phyloP scores from a whole-genome alignment of 2,113 vertebrate genomes.

The Cheirogaleus medius region DNA sequence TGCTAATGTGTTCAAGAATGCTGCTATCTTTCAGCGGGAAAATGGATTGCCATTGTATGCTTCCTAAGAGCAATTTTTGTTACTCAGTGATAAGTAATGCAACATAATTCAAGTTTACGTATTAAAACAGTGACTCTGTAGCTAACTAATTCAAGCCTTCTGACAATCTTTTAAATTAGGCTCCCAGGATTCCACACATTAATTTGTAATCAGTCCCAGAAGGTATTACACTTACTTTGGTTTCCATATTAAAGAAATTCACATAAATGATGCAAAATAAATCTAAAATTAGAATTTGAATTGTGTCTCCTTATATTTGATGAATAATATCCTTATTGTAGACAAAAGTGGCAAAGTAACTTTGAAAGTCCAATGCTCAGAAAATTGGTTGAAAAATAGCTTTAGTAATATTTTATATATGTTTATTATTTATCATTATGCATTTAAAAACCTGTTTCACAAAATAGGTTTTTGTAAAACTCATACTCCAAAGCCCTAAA shows the following conservation, averaged over 20 bases:
- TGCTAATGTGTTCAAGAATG: constrained; percentile 6
- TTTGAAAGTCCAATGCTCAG: neutral
- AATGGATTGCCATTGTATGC: neutral
- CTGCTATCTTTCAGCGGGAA: neutral
- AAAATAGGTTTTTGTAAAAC: neutral
- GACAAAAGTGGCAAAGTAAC: neutral
- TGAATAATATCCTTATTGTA: neutral
- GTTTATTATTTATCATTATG: constrained; percentile 11
- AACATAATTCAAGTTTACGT: neutral
- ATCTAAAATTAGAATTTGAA: constrained; percentile 46
- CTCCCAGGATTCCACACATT: neutral
- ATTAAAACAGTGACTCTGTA: neutral
- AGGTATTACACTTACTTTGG: constrained; percentile 53
- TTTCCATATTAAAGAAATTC: constrained; percentile 64
- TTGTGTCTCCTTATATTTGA: constrained; percentile 32
- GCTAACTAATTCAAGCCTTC: constrained; percentile 35
- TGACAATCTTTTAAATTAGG: constrained; percentile 49
- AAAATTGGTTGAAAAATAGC: neutral
- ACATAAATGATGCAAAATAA: constrained; percentile 51
- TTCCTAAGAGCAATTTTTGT: constrained; percentile 22
- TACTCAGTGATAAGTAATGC: neutral
- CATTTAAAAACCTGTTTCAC: constrained; percentile 14
- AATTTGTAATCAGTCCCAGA: constrained; percentile 55
- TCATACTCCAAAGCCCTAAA: neutral
- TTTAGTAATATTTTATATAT: constrained; percentile 1